A percentile compares a stretch with the other conserved stretches of the same genome.
These are phyloP conservation scores for Polyommatus iphigenia DNA, from an alignment of 2,888 invertebrate species.

Conservation along the genomic window DNA sequence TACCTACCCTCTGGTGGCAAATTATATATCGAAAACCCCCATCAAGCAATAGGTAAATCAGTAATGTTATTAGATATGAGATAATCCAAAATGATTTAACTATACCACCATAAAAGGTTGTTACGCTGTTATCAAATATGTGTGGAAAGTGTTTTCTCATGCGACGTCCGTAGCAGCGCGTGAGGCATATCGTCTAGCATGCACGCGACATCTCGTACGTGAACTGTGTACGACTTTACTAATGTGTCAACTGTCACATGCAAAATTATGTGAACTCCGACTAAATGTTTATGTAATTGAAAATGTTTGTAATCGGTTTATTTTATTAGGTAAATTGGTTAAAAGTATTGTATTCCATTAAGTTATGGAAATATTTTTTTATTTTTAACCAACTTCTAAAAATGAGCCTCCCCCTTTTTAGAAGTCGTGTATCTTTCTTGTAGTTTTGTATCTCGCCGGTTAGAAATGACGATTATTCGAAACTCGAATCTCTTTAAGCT, in stretches of 20 bases:
- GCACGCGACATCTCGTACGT: constrained; percentile 18
- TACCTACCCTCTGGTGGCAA: no score
- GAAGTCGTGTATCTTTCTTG: no score
- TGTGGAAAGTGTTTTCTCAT: constrained; percentile 3
- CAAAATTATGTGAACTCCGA: not conserved
- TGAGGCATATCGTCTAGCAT: not conserved
- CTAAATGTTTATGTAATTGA: not conserved
- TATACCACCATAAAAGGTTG: not conserved
- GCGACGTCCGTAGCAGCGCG: not conserved
- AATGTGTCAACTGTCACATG: constrained; percentile 11
- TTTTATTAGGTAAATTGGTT: not conserved
- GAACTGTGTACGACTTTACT: constrained; percentile 1
- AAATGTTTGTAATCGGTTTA: not conserved
- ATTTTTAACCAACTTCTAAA: no score
- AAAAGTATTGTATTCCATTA: no score
- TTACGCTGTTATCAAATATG: not conserved
- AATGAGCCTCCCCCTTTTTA: no score
- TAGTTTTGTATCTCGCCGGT: no score
- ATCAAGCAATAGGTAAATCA: no score
- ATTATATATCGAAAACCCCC: no score
- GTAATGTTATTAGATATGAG: no score
- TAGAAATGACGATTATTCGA: no score
- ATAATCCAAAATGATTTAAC: not conserved
- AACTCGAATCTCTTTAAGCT: no score
- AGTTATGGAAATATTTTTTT: no score